A percentile compares a stretch with the other conserved stretches of the same genome.
Evolutionary conservation across 2,797 vertebrate species (phyloP).

Genomic region (Sebastes nivosus): DNA sequence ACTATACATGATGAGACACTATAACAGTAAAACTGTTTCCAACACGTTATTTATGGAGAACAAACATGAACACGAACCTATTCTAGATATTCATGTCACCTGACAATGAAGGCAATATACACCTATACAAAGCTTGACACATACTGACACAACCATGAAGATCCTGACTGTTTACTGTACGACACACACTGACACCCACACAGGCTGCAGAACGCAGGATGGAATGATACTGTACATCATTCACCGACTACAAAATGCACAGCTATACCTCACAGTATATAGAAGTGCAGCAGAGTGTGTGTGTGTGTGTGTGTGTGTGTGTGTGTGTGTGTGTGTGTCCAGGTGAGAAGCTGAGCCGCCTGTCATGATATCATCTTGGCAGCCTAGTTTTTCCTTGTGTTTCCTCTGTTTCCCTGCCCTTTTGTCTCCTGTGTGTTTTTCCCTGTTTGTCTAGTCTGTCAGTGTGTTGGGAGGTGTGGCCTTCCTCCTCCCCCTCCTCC

Average conservation of each 20-base stretch:
- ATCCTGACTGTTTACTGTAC: neutral
- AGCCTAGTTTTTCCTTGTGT: too few relatives aligned
- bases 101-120: neutral
- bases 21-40: neutral
- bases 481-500: too few relatives aligned
- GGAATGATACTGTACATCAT: slow-evolving; percentile 51
- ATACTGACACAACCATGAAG: neutral
- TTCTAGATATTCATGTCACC: neutral
- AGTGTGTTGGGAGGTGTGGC: too few relatives aligned
- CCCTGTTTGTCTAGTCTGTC: too few relatives aligned
- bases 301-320: neutral
- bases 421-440: too few relatives aligned
- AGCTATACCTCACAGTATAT: slow-evolving; percentile 33
- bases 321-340: neutral
- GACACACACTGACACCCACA: neutral
- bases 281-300: neutral
- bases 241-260: slow-evolving; percentile 55
- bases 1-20: neutral
- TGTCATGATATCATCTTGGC: too few relatives aligned
- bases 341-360: slow-evolving; percentile 13
- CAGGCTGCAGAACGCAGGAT: slow-evolving; percentile 21
- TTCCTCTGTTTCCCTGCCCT: too few relatives aligned
- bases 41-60: neutral
- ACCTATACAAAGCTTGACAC: neutral
- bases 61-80: neutral